Base-by-base conservation (phyloP, 2,113 vertebrate genomes). In the Erythrocercus mccallii region DNA sequence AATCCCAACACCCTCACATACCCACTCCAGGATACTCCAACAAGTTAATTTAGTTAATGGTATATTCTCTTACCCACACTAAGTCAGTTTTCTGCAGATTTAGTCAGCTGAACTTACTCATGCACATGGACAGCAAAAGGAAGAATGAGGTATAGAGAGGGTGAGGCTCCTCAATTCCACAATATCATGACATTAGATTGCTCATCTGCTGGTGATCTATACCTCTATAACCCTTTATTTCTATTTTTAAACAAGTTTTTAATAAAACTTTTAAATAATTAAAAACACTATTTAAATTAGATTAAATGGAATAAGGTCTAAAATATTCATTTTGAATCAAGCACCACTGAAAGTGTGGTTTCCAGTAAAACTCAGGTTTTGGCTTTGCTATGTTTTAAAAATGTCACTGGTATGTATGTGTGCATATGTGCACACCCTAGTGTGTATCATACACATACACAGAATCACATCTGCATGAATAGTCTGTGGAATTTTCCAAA, bases 271-370 rank as follows among this genome's bases (percentile, higher is more conserved):
- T n/a, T 9, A 23, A 21, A 6, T 22, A 21, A 69, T 38, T n/a
- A 7, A 72, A 90, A 57, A 9, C 18, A 24, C 0, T 9, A 20
- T 44, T 72, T 31, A 37, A 45, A 53, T 22, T 58, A 66, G 3
- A 40, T 45, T 66, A 45, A 53, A 53, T 37, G 4, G 9, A 11
- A 51, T 53, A 61, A 64, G 4, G 0, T 37, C 33, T 69, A 44
- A 80, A 31, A 56, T 57, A 77, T 1, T 61, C 0, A 2, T 69
- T 66, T 37, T 69, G 1, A 58, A 45, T 45, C 31, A 65, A 90
- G 7, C 0, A 1, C 16, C 1, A 1, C 5, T 53, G 14, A 18
- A 5, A 65, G 30, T 17, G 42, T 24, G 11, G 73, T 71, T 71
- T 78, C 27, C 27, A 85, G 23, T 30, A 58, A 90, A 56, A 68